These are phyloP conservation scores for Luscinia luscinia DNA, from an alignment of 2,797 vertebrate species.

Conservation along the genomic window DNA sequence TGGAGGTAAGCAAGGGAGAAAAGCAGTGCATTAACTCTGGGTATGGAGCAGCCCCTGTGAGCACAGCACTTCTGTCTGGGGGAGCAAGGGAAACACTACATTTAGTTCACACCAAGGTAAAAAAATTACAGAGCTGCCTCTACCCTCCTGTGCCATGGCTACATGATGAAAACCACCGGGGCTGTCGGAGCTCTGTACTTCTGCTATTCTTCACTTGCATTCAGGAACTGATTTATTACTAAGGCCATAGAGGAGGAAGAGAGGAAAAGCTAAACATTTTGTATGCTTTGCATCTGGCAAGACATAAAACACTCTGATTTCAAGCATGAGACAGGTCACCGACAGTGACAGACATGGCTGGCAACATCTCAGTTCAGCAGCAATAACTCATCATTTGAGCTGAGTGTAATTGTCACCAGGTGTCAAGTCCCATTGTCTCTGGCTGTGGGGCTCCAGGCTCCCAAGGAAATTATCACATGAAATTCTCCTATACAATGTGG, in stretches of 20 bases:
- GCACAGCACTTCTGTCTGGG: not conserved
- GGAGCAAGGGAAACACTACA: not conserved
- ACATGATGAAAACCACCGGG: not conserved
- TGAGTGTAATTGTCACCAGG: constrained; percentile 42
- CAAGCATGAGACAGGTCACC: constrained; percentile 52
- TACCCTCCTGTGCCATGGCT: not conserved
- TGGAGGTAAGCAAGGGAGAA: not conserved
- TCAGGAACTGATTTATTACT: constrained; percentile 58
- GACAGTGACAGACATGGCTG: constrained; percentile 47
- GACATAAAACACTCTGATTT: constrained; percentile 39
- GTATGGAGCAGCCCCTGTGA: not conserved
- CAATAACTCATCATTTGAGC: not conserved
- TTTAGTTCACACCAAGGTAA: not conserved
- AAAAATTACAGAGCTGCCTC: constrained; percentile 19
- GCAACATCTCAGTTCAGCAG: constrained; percentile 50
- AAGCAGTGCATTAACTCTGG: not conserved
- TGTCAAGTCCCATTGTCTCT: not conserved
- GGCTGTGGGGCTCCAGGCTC: not conserved
- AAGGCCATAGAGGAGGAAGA: not conserved
- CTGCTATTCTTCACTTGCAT: constrained; percentile 18
- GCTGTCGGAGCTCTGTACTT: not conserved
- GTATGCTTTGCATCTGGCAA: constrained; percentile 35
- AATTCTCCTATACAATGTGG: constrained; percentile 8
- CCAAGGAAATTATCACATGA: constrained; percentile 36
- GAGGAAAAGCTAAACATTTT: constrained; percentile 42